Evolutionary conservation across 2,888 invertebrate genomes (phyloP), one percentile per base, ranked within the genome.

Genomic region (Ecdyonurus torrentis): DNA sequence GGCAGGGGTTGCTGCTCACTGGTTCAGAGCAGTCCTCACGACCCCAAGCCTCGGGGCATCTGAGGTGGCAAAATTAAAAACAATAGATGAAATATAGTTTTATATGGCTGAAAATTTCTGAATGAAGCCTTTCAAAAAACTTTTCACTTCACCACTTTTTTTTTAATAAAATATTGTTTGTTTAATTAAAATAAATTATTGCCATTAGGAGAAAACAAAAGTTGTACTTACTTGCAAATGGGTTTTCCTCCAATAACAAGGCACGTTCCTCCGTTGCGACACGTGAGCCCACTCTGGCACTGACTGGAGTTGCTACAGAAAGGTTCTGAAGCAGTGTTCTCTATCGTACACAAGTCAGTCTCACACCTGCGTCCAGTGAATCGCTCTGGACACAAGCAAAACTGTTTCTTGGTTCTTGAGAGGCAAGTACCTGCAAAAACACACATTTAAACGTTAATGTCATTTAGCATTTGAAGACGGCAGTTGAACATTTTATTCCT

Each of bases 1-100:
- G 72, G 73, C 87, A 87, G 0, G 83, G 82, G 76, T 83, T 82
- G 69, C 81, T 80, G 68, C 80, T 78, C 64, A 84, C 78, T 71
- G 81, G 81, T 65, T 76, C 76, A 67, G 79, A 79, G 70, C 84
- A 84, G 61, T 76, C 75, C 24, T 74, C 71, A 22, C 83, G 83
- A 63, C 78, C 79, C 77, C 78, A 83, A 55, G 75, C 76, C 24
- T 75, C 74, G 0, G 76, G 72, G 69, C 84, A 84, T 64, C 79
- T 71, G 64, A n/a, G n/a, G n/a, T n/a, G n/a, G n/a, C n/a, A 2
- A 67, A 63, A 63, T 52, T 7, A n/a, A 15, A 58, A 1, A 50
- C 1, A 64, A 64, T 18, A 1, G 2, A 58, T 18, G 23, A 53
- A 53, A 1, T 24, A 15, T 20, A 5, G 53, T 24, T n/a, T n/a